A percentile compares a stretch with the other conserved stretches of the same genome.
Conservation (phyloP, 2,888 invertebrate genomes). For the Synergus laeviventris region DNA sequence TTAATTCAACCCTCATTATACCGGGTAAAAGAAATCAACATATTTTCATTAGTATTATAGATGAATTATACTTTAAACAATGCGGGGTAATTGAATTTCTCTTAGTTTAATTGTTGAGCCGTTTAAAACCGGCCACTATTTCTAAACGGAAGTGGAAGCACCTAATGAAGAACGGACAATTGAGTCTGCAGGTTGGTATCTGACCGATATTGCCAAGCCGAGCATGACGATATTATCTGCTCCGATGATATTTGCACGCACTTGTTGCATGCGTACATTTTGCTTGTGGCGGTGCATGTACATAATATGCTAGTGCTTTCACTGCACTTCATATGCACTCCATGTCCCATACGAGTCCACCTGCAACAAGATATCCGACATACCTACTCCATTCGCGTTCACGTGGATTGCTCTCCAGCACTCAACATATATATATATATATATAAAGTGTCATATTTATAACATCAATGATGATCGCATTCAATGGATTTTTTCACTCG, state of each 20-base stretch:
- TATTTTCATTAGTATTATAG: too few relatives aligned
- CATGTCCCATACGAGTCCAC: conserved; percentile 72
- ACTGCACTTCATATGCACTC: conserved; percentile 74
- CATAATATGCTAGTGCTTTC: conserved; percentile 70
- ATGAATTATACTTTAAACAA: too few relatives aligned
- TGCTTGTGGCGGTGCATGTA: conserved; percentile 67
- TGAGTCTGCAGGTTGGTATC: conserved; percentile 65
- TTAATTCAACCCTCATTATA: too few relatives aligned
- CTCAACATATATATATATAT: too few relatives aligned
- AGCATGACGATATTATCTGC: conserved; percentile 73
- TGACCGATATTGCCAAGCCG: conserved; percentile 69
- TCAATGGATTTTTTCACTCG: conserved; percentile 48
- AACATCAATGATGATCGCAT: conserved; percentile 61
- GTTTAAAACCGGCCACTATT: background rate
- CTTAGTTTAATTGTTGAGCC: background rate
- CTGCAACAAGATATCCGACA: conserved; percentile 71
- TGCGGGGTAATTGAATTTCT: background rate
- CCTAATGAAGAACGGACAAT: conserved; percentile 67
- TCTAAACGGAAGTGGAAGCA: conserved; percentile 48
- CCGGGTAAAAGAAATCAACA: too few relatives aligned
- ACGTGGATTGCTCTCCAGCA: conserved; percentile 59
- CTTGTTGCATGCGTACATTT: conserved; percentile 74
- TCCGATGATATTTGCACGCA: conserved; percentile 73
- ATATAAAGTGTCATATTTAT: conserved; percentile 64
- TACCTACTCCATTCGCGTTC: conserved; percentile 62